Evolutionary conservation across 2,113 vertebrate species (phyloP).

Genomic region (Progne subis): DNA sequence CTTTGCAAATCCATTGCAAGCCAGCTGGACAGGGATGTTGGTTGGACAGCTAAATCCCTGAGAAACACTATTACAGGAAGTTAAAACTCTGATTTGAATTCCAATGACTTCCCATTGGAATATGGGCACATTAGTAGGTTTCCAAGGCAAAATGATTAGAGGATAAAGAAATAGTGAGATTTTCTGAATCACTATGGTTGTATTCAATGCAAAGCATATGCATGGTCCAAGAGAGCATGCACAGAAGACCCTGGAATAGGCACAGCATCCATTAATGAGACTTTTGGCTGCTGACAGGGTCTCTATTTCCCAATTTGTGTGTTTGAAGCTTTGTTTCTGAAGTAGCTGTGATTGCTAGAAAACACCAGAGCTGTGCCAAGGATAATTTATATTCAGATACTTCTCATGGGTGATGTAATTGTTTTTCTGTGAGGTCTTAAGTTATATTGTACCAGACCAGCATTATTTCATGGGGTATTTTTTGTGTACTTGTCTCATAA

Average conservation of each 20-base stretch:
- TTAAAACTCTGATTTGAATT: background rate
- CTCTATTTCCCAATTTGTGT: background rate
- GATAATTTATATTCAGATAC: background rate
- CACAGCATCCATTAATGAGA: background rate
- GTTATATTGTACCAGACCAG: background rate
- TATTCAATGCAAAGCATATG: background rate
- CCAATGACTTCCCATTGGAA: background rate
- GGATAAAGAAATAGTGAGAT: background rate
- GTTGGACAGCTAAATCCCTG: background rate
- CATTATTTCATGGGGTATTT: background rate
- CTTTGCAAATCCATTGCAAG: background rate
- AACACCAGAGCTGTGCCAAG: background rate
- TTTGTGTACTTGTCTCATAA: background rate
- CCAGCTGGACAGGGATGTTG: background rate
- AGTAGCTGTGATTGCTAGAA: background rate
- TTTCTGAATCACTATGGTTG: background rate
- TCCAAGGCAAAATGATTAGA: background rate
- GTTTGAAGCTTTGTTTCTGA: background rate
- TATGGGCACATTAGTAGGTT: background rate
- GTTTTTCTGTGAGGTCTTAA: background rate
- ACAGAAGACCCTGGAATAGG: background rate
- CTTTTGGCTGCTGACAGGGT: background rate
- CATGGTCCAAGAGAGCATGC: background rate
- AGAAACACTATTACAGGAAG: background rate
- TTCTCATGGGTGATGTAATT: background rate